These are phyloP conservation scores for Drosophila falleni DNA, from an alignment of 2,888 invertebrate species.

Conservation along the genomic window DNA sequence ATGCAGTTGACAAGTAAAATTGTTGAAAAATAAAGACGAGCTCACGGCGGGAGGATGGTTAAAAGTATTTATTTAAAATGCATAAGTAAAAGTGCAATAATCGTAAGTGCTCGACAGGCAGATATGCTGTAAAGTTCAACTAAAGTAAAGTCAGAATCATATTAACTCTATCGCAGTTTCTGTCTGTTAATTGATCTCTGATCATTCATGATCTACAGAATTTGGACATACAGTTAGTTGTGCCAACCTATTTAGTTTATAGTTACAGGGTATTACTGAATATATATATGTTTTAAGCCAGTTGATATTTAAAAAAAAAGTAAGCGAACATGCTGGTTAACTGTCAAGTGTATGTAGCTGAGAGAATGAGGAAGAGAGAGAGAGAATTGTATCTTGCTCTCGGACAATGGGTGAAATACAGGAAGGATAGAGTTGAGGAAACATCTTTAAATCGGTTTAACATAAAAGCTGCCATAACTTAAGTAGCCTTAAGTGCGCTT, in stretches of 20 bases:
- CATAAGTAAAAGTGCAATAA: neutral
- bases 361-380: neutral
- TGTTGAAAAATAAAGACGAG: constrained; percentile 25
- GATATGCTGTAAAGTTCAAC: neutral
- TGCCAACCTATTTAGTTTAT: neutral
- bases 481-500: constrained; percentile 38
- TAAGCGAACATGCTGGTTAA: constrained; percentile 13
- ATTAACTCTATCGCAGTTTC: neutral
- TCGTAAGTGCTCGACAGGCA: neutral
- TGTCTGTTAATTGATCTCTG: neutral
- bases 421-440: neutral
- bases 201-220: too few relatives aligned
- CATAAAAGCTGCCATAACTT: constrained; percentile 21
- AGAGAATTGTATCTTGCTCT: neutral
- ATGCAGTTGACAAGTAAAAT: constrained; percentile 38
- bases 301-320: constrained; percentile 9
- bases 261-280: neutral
- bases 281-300: constrained; percentile 4
- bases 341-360: neutral
- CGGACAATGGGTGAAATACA: neutral
- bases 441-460: constrained; percentile 14
- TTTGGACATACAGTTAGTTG: too few relatives aligned
- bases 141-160: neutral
- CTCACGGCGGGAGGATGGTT: constrained; percentile 1
- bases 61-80: constrained; percentile 27